A percentile compares a stretch with the other conserved stretches of the same genome.
Conservation (phyloP, 1,140 invertebrate genomes). For the Heterodera schachtii region DNA sequence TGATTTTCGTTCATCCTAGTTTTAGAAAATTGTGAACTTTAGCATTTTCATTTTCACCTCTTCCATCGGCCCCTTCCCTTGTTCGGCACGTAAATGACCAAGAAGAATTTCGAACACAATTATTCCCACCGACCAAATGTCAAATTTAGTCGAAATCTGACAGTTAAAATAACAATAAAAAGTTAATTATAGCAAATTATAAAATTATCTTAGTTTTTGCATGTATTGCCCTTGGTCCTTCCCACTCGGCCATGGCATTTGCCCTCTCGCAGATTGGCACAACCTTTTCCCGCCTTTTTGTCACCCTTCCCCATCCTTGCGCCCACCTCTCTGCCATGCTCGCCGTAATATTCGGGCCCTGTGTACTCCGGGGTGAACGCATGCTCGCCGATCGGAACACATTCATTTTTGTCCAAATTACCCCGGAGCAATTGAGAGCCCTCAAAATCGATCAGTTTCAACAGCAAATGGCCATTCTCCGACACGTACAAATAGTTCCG, state of each 20-base stretch:
- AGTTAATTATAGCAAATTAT: no score
- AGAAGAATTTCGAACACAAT: background rate
- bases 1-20: background rate
- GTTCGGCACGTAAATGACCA: background rate
- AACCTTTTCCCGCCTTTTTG: no score
- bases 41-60: background rate
- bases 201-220: no score
- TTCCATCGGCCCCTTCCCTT: background rate
- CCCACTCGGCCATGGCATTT: no score
- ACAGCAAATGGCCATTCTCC: background rate
- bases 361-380: background rate
- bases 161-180: no score
- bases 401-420: background rate
- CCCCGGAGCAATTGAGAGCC: background rate
- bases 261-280: no score
- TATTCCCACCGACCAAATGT: background rate
- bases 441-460: conserved; percentile 1
- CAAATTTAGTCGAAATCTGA: background rate
- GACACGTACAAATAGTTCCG: background rate
- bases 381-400: background rate
- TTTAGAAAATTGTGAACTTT: no score
- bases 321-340: background rate
- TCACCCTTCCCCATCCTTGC: no score
- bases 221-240: no score
- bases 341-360: background rate